Evolutionary conservation across 2,797 vertebrate species (phyloP).

Genomic region (Oceanodroma leucorhoa): DNA sequence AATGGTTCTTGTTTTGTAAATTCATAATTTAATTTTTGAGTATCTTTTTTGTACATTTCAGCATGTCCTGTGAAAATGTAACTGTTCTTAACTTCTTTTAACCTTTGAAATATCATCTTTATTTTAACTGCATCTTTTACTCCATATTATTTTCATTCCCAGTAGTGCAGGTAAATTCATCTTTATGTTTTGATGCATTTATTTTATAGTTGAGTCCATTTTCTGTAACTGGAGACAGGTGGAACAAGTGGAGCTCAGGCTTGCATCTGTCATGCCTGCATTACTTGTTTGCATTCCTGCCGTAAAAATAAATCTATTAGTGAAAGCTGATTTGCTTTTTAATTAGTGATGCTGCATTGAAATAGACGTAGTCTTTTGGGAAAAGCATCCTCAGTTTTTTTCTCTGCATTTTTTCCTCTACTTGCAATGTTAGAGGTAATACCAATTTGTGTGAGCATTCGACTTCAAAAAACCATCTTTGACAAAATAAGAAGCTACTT

Average conservation of each 20-base stretch:
- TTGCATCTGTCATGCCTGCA: background rate
- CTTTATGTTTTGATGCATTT: background rate
- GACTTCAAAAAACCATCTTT: background rate
- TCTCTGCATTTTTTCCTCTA: background rate
- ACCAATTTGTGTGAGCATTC: background rate
- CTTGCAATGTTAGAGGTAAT: background rate
- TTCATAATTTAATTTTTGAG: background rate
- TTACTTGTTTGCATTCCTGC: background rate
- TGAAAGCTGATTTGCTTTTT: constrained; percentile 13
- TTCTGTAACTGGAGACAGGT: background rate
- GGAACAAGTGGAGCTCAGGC: background rate
- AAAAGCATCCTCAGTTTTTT: background rate
- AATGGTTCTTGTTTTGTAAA: background rate
- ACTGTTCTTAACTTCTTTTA: background rate
- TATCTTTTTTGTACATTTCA: background rate
- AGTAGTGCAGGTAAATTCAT: background rate
- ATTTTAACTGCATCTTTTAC: background rate
- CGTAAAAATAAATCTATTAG: constrained; percentile 4
- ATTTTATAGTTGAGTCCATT: background rate
- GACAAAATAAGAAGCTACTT: background rate
- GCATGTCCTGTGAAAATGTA: background rate
- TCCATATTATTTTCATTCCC: background rate
- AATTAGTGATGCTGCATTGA: background rate
- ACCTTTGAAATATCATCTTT: background rate
- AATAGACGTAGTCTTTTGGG: background rate